Evolutionary conservation across 2,888 invertebrate genomes (phyloP).

Genomic region (Drosophila cognata): DNA sequence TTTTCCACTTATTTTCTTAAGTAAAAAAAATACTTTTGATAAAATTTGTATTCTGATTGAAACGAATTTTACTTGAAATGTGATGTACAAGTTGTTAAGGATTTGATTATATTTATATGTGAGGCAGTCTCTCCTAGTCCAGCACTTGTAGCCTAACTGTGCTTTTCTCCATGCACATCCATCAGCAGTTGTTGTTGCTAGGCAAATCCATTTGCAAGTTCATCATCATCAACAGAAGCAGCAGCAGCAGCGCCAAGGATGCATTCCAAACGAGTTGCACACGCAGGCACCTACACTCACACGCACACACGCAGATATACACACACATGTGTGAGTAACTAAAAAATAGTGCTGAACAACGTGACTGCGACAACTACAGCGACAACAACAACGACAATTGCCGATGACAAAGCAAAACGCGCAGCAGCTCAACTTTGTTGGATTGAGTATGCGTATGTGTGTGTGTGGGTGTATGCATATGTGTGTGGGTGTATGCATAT

Average conservation of each 20-base stretch:
- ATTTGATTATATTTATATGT: not conserved
- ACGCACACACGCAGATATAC: slow-evolving; percentile 3
- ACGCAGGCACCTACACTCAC: slow-evolving; percentile 10
- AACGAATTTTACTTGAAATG: not conserved
- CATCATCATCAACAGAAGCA: slow-evolving; percentile 30
- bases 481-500: slow-evolving; percentile 12
- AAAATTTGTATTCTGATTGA: not conserved
- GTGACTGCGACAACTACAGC: slow-evolving; percentile 65
- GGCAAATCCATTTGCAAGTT: slow-evolving; percentile 61
- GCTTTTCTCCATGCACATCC: slow-evolving; percentile 22
- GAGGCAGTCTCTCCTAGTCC: not conserved
- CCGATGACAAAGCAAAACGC: slow-evolving; percentile 75
- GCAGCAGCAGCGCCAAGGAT: slow-evolving; percentile 31
- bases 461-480: slow-evolving; percentile 3
- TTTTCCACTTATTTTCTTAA: not conserved
- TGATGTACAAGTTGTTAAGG: not conserved
- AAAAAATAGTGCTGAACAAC: slow-evolving; percentile 77
- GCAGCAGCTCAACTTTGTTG: slow-evolving; percentile 66
- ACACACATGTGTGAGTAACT: slow-evolving; percentile 26
- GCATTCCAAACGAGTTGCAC: slow-evolving; percentile 47
- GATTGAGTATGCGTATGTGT: slow-evolving; percentile 58
- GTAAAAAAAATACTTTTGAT: not conserved
- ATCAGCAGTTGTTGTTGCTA: slow-evolving; percentile 50
- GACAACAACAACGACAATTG: slow-evolving; percentile 64
- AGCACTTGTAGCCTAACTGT: not conserved